These are phyloP conservation scores for Phyto melanocephala DNA, from an alignment of 2,888 invertebrate species.

Conservation along the genomic window DNA sequence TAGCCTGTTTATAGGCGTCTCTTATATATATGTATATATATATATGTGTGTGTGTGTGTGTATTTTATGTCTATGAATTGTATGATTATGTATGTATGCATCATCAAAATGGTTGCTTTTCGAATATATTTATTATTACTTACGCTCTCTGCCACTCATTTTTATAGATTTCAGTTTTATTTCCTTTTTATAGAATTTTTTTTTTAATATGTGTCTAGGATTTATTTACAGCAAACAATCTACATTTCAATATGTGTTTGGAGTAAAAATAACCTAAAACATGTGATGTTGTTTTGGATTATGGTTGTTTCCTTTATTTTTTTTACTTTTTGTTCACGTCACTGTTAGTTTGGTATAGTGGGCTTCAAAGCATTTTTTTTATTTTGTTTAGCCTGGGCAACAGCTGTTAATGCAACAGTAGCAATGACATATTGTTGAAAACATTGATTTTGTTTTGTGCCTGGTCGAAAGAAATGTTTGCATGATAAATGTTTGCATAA, in stretches of 20 bases:
- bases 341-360: constrained; percentile 10
- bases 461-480: background rate
- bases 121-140: background rate
- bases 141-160: background rate
- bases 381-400: constrained; percentile 19
- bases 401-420: constrained; percentile 58
- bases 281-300: constrained; percentile 50
- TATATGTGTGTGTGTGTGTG: too few species aligned
- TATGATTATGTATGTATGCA: constrained; percentile 21
- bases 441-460: background rate
- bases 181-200: background rate
- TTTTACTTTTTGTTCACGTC: constrained; percentile 39
- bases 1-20: constrained; percentile 47
- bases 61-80: background rate
- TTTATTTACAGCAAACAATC: constrained; percentile 21
- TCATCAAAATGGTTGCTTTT: constrained; percentile 41
- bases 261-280: constrained; percentile 30
- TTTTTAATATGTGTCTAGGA: constrained; percentile 40
- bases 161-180: background rate
- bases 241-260: constrained; percentile 21
- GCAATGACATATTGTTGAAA: background rate
- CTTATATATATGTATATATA: background rate
- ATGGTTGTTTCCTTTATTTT: background rate
- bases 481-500: too few species aligned
- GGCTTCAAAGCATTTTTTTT: constrained; percentile 17